Evolutionary conservation across 2,888 invertebrate species (phyloP), one percentile per base, ranked within the genome.

Genomic region (Notodonta dromedarius): DNA sequence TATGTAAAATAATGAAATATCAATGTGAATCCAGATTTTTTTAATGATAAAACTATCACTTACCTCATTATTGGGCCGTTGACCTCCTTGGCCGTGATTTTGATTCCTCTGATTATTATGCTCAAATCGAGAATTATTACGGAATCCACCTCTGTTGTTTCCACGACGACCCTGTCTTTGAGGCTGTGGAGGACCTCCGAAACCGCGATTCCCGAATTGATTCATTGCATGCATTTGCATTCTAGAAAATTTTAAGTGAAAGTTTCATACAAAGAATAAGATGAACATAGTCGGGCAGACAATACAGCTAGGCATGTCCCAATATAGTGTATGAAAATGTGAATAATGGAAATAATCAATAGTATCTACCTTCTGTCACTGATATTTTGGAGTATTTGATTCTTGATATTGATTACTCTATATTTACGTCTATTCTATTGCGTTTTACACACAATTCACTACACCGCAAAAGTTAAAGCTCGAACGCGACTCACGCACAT

Each of bases 161-260:
- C 90, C 90, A 64, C 92, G 88, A 44, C 92, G 88, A 50, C 85
- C 84, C 58, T 88, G 91, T 56, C 93, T 85, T 71, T 93, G 93
- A 0, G 93, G 93, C 66, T 93, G 93, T 7, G 93, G 93, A 39
- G 91, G 90, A 6, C 93, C 93, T 35, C 93, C 93, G 75, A 88
- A 93, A n/a, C 93, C 93, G 78, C 93, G 82, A 72, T 90, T 86
- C n/a, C 88, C 89, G 65, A 83, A 93, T 72, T 90, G 85, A 85
- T 91, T 90, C 91, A 92, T 91, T 60, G 85, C 87, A 75, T 92
- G 88, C 87, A 89, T 88, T 85, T 91, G 88, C 88, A 90, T 88
- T 71, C 80, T 82, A 64, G 39, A 80, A 79, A 58, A 70, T 70
- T 60, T 7, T 11, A 56, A 14, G 60, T 63, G 46, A 60, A 67